Base-by-base conservation (phyloP, 2,888 invertebrate genomes). In the Mimas tiliae region DNA sequence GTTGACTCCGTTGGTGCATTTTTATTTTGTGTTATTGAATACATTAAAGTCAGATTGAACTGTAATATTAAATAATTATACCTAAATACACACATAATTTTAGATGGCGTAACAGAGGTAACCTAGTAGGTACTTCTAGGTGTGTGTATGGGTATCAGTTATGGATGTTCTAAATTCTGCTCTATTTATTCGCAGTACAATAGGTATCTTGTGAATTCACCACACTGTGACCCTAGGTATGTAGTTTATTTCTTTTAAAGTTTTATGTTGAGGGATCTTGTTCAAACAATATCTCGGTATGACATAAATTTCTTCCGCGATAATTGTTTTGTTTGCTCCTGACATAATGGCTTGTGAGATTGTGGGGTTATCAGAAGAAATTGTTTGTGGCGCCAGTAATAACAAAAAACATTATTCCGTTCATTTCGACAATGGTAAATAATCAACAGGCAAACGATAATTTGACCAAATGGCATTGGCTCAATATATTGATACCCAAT, bases 381-480 rank as follows among this genome's bases (percentile, higher is more conserved):
- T 74, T 71, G 70, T 72, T 72, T 71, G 67, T 72, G 83, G 82
- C 83, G 84, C 83, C 85, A 81, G 69, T 68, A 77, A 76, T 74
- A 74, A 74, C 74, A 74, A 74, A 75, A 79, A 69, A 79, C 75
- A 76, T 77, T 74, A 74, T 67, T 74, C 66, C 69, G 72, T 72
- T 75, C 75, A 71, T 66, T 68, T 72, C 74, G 77, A 74, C 72
- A 72, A 72, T 69, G 71, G 72, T 78, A 82, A 65, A 27, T 69
- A 72, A 83, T 84, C 83, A 77, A 72, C 76, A 71, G 68, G 69
- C 77, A 81, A 84, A 83, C 80, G 87, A 87, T 87, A 82, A 85
- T 82, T 81, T 74, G 75, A 83, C 74, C 72, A n/a, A n/a, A n/a
- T n/a, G n/a, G n/a, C n/a, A n/a, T n/a, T n/a, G n/a, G n/a, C n/a